Evolutionary conservation across 92 coral and sea anemone species (phyloP).

Genomic region (Actinernus sp.): DNA sequence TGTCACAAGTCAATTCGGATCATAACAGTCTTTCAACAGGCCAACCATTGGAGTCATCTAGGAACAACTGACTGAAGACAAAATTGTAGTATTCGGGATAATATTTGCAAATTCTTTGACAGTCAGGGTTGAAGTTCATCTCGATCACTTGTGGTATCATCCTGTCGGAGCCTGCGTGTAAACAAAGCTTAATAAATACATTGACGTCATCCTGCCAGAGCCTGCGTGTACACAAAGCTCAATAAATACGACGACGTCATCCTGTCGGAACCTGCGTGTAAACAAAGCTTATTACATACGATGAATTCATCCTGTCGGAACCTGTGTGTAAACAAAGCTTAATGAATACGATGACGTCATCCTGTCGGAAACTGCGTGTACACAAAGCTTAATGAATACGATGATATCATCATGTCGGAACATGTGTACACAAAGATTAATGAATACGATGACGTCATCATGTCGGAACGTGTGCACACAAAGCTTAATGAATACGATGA

Average conservation of each 20-base stretch:
- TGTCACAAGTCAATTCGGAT: too few species aligned
- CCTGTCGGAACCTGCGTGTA: slow-evolving; percentile 84
- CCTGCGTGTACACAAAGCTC: background rate
- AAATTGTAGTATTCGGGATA: slow-evolving; percentile 87
- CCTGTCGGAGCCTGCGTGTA: slow-evolving; percentile 83
- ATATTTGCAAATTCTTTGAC: slow-evolving; percentile 80
- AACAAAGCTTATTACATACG: too few species aligned
- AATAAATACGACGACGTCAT: slow-evolving; percentile 46
- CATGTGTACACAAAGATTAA: background rate
- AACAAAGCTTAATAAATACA: too few species aligned
- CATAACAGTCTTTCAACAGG: slow-evolving; percentile 54
- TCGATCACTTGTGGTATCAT: slow-evolving; percentile 92
- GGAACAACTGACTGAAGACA: slow-evolving; percentile 83
- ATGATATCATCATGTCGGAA: too few species aligned
- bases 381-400: too few species aligned
- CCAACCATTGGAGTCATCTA: slow-evolving; percentile 90
- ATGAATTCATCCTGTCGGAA: too few species aligned
- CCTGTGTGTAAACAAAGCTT: background rate
- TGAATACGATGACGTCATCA: slow-evolving; percentile 51
- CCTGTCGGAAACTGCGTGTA: slow-evolving; percentile 83
- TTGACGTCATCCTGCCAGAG: too few species aligned
- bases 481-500: too few species aligned
- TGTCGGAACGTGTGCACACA: slow-evolving; percentile 77
- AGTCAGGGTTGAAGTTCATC: slow-evolving; percentile 90
- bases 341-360: slow-evolving; percentile 46